A percentile compares a stretch with the other conserved stretches of the same genome.
These are phyloP conservation scores for Aegypius monachus DNA, from an alignment of 2,113 vertebrate species.

Conservation along the genomic window DNA sequence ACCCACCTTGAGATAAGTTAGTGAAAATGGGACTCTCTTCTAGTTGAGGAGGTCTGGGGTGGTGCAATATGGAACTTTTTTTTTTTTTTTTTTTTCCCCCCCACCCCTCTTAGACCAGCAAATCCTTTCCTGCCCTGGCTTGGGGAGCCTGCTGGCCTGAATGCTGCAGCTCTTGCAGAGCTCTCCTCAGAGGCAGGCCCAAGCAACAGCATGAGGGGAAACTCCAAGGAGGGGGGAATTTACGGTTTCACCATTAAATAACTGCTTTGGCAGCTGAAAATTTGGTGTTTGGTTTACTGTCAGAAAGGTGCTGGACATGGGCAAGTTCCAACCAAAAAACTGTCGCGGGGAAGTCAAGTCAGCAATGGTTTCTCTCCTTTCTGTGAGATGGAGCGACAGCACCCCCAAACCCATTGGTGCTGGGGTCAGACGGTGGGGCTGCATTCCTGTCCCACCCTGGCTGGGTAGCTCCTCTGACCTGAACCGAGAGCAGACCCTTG, in stretches of 20 bases:
- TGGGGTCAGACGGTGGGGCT: background rate
- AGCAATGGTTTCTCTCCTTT: background rate
- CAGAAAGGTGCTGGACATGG: background rate
- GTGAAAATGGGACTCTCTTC: background rate
- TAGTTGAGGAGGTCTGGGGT: background rate
- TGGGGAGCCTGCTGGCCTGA: background rate
- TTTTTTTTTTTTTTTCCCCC: background rate
- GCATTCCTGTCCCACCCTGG: accelerated
- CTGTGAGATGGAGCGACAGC: background rate
- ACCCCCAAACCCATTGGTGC: background rate
- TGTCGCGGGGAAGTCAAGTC: background rate
- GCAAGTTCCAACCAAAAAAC: background rate
- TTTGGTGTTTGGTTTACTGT: background rate
- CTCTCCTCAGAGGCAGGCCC: background rate
- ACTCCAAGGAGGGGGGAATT: background rate
- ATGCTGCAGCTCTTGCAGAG: background rate
- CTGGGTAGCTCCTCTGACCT: background rate
- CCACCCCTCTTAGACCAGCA: background rate
- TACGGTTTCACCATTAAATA: background rate
- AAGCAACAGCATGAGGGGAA: background rate
- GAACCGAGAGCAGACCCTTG: background rate
- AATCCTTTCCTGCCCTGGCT: background rate
- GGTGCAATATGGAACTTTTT: background rate
- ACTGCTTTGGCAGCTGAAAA: background rate
- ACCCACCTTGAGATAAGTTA: background rate